Evolutionary conservation across 2,888 invertebrate genomes (phyloP), one percentile per base, ranked within the genome.

Genomic region (Busseola fusca): DNA sequence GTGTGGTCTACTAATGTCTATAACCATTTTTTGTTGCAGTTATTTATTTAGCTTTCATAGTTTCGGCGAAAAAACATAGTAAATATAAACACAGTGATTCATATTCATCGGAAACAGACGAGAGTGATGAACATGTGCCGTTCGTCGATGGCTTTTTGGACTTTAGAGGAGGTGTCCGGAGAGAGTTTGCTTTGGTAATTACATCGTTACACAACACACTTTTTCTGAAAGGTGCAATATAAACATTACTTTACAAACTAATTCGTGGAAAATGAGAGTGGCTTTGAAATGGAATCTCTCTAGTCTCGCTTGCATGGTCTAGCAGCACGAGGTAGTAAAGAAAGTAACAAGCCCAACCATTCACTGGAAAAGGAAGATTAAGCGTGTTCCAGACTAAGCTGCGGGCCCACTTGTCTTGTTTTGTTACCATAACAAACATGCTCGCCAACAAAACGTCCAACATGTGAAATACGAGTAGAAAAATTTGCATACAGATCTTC

Each of bases 111-210:
- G 16, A 27, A 14, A 6, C 9, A 9, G 58, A 27, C 0, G 72
- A 71, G 12, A 58, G 34, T 6, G 12, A 21, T 0, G 64, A 74
- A n/a, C 18, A 16, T 14, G 25, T 70, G 21, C 56, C 57, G 0
- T 30, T 63, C 5, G 34, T 10, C 3, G 58, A 67, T 0, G 72
- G 60, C 0, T 42, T 25, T 45, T 74, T 88, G 4, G 81, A 88
- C 42, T 62, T 83, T 4, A 74, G 73, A 16, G 89, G 89, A n/a
- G 67, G 21, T 1, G 34, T 89, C 25, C 83, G 82, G 63, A 79
- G 68, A 66, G 42, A 50, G 1, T 88, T 89, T 58, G 85, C 79
- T 58, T 40, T 87, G 81, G 89, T 89, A 74, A 34, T 52, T 52
- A 52, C 1, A 34, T 16, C 21, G 30, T 21, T 42, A 21, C 5